phyloP scores from a whole-genome alignment of 2,113 vertebrate genomes.

The Chiloscyllium plagiosum region DNA sequence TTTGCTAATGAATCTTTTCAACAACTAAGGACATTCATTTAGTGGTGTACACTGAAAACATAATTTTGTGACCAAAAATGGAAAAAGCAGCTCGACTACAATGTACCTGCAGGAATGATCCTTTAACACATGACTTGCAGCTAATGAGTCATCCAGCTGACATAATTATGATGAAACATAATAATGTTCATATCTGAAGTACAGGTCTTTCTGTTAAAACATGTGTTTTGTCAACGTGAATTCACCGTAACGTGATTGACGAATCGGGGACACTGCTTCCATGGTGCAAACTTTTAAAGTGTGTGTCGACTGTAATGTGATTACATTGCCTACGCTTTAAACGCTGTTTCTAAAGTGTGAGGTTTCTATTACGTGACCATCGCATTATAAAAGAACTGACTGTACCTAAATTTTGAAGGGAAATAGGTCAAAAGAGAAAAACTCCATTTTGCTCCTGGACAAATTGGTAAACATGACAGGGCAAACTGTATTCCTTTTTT shows the following conservation, averaged over 20 bases:
- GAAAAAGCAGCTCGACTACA: not conserved
- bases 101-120: not conserved
- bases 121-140: not conserved
- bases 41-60: not conserved
- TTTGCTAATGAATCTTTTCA: not conserved
- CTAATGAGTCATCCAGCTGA: not conserved
- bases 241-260: too few relatives aligned
- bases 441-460: not conserved
- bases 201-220: too few relatives aligned
- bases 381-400: too few relatives aligned
- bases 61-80: not conserved
- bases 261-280: too few relatives aligned
- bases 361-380: too few relatives aligned
- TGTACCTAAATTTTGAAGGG: not conserved
- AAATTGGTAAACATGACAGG: not conserved
- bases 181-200: not conserved
- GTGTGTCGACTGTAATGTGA: too few relatives aligned
- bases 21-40: not conserved
- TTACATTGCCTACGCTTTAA: too few relatives aligned
- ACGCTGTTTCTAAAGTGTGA: too few relatives aligned
- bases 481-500: too few relatives aligned
- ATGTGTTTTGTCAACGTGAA: too few relatives aligned
- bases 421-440: not conserved
- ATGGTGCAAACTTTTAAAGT: too few relatives aligned
- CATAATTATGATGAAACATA: not conserved